Conservation (phyloP, 1,140 invertebrate species). For the Spodoptera frugiperda region DNA sequence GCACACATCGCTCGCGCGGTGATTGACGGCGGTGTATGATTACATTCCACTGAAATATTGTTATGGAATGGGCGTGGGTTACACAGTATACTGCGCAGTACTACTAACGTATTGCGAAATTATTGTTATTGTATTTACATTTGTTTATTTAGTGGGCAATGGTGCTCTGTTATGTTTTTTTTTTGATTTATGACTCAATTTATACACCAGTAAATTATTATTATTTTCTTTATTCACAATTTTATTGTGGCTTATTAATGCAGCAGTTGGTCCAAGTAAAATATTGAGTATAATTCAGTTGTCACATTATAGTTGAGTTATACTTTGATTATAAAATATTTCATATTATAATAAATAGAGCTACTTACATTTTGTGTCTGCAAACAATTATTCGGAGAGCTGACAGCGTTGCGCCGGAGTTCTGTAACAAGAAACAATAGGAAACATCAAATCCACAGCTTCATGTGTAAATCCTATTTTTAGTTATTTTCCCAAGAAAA, state of each 20-base stretch:
- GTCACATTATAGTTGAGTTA: too few relatives aligned
- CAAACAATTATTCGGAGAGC: slow-evolving; percentile 19
- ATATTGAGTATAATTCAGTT: too few relatives aligned
- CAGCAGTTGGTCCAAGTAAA: too few relatives aligned
- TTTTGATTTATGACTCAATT: neutral
- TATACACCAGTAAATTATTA: too few relatives aligned
- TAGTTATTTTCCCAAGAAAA: too few relatives aligned
- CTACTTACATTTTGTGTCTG: slow-evolving; percentile 35
- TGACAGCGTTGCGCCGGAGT: neutral
- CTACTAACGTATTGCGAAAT: neutral
- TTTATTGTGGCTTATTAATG: too few relatives aligned
- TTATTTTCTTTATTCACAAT: too few relatives aligned
- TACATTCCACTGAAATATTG: slow-evolving; percentile 12
- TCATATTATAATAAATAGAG: too few relatives aligned
- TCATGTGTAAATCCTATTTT: too few relatives aligned
- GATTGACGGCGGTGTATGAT: slow-evolving; percentile 12
- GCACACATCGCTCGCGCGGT: neutral
- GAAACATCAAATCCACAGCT: too few relatives aligned
- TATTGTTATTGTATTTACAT: neutral
- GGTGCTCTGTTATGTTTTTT: neutral
- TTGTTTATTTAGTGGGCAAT: neutral
- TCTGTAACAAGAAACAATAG: slow-evolving; percentile 33
- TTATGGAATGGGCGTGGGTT: slow-evolving; percentile 2
- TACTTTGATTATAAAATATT: neutral
- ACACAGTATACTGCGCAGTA: neutral